These are phyloP conservation scores for Cacatua alba DNA, from an alignment of 2,113 vertebrate genomes.

Conservation along the genomic window DNA sequence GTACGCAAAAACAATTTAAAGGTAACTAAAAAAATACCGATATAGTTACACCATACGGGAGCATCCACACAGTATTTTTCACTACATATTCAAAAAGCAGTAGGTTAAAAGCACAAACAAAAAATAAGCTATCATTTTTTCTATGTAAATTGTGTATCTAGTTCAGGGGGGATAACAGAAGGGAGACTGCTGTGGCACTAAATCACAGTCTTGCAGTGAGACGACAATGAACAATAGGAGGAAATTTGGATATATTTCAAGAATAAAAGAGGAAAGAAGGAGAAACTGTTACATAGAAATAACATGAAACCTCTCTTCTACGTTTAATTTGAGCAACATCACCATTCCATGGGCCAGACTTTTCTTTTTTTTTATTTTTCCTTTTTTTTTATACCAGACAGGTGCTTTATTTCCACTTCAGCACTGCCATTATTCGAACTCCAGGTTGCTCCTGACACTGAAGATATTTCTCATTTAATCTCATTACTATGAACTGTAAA, in stretches of 20 bases:
- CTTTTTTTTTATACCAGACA: background rate
- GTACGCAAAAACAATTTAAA: background rate
- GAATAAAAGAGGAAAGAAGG: background rate
- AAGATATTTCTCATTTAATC: background rate
- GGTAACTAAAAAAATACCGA: background rate
- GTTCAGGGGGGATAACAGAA: background rate
- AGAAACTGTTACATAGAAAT: background rate
- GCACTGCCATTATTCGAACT: background rate
- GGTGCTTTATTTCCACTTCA: background rate
- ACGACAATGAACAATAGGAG: background rate
- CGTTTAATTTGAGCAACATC: background rate
- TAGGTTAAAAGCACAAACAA: background rate
- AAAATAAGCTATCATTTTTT: background rate
- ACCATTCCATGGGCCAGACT: background rate
- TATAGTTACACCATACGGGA: rapidly evolving
- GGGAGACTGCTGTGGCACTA: background rate
- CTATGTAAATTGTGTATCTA: background rate
- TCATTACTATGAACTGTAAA: background rate
- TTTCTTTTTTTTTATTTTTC: too few relatives aligned
- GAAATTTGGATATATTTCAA: background rate
- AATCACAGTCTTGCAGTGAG: background rate
- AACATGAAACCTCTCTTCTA: background rate
- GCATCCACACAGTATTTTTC: background rate
- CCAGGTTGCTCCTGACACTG: background rate
- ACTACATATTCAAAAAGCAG: background rate